Base-by-base conservation (phyloP, 2,888 invertebrate species). In the Beris morrisii region DNA sequence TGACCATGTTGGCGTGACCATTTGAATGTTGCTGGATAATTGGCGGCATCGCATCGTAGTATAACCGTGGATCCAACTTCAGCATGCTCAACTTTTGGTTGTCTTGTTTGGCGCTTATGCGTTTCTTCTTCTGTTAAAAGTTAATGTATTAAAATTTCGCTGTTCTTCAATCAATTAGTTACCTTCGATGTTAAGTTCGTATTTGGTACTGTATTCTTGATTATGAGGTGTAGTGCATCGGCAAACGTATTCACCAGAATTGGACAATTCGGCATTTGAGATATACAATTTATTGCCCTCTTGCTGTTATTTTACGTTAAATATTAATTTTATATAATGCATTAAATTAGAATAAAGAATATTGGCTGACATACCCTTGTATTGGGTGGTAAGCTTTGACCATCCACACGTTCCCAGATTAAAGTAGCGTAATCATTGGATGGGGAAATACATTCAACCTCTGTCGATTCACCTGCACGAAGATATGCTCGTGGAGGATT, bases 161-260 rank as follows among this genome's bases (percentile, higher is more conserved):
- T 22, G 22, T 22, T 22, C 22, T 38, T 55, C 2, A 13, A 12
- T 32, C 6, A 6, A 38, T 38, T 52, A 13, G 38, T 50, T 73
- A 68, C 73, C 72, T 71, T 77, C 77, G 57, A 81, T 75, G 63
- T 74, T 78, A 71, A 86, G 82, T 73, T 84, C 84, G 46, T 84
- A 85, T 72, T 80, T 83, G 65, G 81, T 81, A 15, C 82, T 74
- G 72, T 83, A 78, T 74, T 88, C 77, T 76, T 84, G 75, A 67
- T 83, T 74, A 74, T 86, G 77, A 72, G 81, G 73, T 71, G 85
- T 83, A 74, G 85, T 78, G 80, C 89, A 82, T 74, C 85, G 79
- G 78, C 97, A 97, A 45, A 93, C 85, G 79, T 97, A 97, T 67
- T 86, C 86, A 50, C 97, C 97, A 48, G 92, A 91, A 79, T 97